A percentile compares a stretch with the other conserved stretches of the same genome.
phyloP scores from a whole-genome alignment of 2,888 invertebrate genomes.

The Ceratothoa steindachneri region DNA sequence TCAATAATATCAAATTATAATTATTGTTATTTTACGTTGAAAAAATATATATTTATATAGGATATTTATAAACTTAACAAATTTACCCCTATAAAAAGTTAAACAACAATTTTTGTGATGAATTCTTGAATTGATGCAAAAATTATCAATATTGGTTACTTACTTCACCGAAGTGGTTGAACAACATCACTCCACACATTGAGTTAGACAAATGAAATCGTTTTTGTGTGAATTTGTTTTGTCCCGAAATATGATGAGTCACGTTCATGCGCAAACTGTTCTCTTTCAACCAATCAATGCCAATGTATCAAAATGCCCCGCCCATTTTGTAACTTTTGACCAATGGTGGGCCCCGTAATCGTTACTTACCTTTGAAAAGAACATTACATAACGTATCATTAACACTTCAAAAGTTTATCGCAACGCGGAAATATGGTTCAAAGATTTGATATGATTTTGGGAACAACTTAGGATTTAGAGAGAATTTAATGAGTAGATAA shows the following conservation, averaged over 20 bases:
- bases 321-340: too few relatives aligned
- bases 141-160: background rate
- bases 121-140: background rate
- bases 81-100: background rate
- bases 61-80: background rate
- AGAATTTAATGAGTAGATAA: too few relatives aligned
- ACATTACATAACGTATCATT: too few relatives aligned
- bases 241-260: background rate
- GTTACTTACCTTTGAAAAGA: too few relatives aligned
- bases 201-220: background rate
- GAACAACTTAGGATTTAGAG: too few relatives aligned
- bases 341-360: too few relatives aligned
- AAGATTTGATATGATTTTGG: too few relatives aligned
- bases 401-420: too few relatives aligned
- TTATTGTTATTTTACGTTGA: background rate
- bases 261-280: background rate
- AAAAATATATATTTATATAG: constrained; percentile 15
- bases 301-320: too few relatives aligned
- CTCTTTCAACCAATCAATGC: too few relatives aligned
- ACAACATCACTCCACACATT: background rate
- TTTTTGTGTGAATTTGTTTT: background rate
- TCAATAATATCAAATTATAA: background rate
- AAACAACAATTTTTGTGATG: too few relatives aligned
- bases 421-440: too few relatives aligned
- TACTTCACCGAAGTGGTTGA: background rate